Conservation (phyloP, 2,797 vertebrate species). For the Denticeps clupeoides region DNA sequence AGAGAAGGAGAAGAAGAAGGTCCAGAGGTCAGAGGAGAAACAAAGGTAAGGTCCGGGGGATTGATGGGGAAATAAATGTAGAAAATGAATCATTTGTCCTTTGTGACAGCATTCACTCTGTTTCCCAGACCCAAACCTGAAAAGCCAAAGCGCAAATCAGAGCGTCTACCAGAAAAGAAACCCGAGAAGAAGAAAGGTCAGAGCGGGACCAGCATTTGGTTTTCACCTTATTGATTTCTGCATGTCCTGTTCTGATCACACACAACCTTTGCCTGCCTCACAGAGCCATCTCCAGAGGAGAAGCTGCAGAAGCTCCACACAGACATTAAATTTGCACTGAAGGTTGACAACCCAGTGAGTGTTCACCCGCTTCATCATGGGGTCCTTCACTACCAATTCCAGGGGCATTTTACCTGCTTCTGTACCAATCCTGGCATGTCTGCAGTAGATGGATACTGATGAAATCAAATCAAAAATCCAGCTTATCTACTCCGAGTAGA, state of each 20-base stretch:
- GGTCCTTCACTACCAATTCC: too few species aligned
- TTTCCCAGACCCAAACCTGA: constrained; percentile 68
- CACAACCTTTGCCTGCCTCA: constrained; percentile 7
- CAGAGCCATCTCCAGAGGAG: constrained; percentile 85
- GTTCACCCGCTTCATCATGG: too few species aligned
- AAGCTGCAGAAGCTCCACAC: constrained; percentile 92
- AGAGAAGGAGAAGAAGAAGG: constrained; percentile 61
- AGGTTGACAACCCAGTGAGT: constrained; percentile 96
- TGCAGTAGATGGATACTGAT: too few species aligned
- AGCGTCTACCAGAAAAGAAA: constrained; percentile 66
- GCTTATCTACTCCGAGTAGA: too few species aligned
- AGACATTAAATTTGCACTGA: constrained; percentile 92
- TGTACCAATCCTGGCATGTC: too few species aligned
- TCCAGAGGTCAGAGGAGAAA: constrained; percentile 67
- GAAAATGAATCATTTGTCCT: too few species aligned
- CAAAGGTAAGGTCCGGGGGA: constrained; percentile 20
- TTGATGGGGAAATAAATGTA: neutral
- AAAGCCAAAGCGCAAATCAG: constrained; percentile 72
- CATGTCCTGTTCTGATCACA: neutral
- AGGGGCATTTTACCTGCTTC: too few species aligned
- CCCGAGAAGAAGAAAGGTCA: constrained; percentile 87
- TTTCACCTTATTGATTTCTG: neutral
- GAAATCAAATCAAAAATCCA: too few species aligned
- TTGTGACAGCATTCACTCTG: too few species aligned
- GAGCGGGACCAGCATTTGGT: constrained; percentile 20